Conservation (phyloP, 2,888 invertebrate genomes). For the Eupithecia vulgata region DNA sequence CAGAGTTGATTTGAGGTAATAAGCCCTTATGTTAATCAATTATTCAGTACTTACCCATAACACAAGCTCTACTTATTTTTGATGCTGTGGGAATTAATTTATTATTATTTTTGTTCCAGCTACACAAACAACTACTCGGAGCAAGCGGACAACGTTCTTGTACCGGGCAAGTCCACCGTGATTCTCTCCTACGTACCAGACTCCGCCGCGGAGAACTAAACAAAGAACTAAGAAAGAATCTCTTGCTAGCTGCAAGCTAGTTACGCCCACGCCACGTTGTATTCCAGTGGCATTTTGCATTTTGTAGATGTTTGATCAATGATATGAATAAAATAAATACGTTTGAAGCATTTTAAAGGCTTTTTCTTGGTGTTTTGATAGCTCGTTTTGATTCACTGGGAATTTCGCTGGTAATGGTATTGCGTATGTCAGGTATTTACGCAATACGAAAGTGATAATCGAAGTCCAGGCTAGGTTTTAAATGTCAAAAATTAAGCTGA, state of each 20-base stretch:
- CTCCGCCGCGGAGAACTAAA: conserved; percentile 57
- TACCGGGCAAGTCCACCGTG: conserved; percentile 86
- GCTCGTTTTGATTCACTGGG: no score
- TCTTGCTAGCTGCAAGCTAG: conserved; percentile 24
- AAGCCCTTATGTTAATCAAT: no score
- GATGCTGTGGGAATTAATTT: background rate
- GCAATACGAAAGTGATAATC: no score
- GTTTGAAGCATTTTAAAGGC: background rate
- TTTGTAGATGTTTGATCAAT: conserved; percentile 31
- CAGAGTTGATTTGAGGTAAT: no score
- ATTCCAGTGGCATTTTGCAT: conserved; percentile 36
- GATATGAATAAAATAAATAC: conserved; percentile 39
- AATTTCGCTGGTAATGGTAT: no score
- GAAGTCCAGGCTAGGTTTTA: no score
- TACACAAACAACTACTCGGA: conserved; percentile 74
- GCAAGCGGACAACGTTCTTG: conserved; percentile 78
- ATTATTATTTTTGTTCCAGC: conserved; percentile 70
- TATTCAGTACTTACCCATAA: no score
- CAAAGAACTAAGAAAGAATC: no score
- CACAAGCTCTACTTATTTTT: no score
- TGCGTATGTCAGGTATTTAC: no score
- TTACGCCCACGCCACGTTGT: conserved; percentile 35
- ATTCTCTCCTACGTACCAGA: conserved; percentile 88
- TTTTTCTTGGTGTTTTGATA: background rate
- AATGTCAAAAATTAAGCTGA: no score